phyloP scores from a whole-genome alignment of 2,797 vertebrate species.

The Enteromius mattozi region DNA sequence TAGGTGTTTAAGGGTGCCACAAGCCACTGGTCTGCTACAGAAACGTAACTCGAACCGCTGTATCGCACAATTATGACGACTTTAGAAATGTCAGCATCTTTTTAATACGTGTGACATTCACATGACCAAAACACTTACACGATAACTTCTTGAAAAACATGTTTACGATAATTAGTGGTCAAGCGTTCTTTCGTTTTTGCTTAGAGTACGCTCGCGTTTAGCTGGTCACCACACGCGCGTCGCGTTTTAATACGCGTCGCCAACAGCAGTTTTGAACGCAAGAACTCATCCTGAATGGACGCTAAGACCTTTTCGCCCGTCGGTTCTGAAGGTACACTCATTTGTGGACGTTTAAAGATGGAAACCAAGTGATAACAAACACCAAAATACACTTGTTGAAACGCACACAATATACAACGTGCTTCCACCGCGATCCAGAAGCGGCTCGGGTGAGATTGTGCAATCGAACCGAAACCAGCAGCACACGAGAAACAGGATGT shows the following conservation, averaged over 20 bases:
- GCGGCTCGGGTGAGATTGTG: conserved; percentile 2
- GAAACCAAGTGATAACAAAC: neutral
- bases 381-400: conserved; percentile 29
- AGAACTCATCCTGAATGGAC: neutral
- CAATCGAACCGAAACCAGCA: conserved; percentile 23
- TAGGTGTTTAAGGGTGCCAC: neutral
- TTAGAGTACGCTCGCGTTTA: neutral
- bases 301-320: no score
- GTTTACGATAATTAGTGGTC: no score
- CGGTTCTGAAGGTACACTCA: neutral
- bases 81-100: neutral
- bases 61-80: neutral
- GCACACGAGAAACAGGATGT: conserved; percentile 28
- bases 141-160: neutral
- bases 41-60: neutral
- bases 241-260: neutral
- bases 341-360: neutral
- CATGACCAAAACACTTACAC: neutral
- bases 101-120: neutral
- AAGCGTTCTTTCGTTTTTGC: neutral
- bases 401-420: neutral
- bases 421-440: neutral
- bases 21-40: neutral
- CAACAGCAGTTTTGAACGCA: neutral
- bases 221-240: neutral